These are phyloP conservation scores for Branchinecta lynchi DNA, from an alignment of 1,140 invertebrate genomes.

Conservation along the genomic window DNA sequence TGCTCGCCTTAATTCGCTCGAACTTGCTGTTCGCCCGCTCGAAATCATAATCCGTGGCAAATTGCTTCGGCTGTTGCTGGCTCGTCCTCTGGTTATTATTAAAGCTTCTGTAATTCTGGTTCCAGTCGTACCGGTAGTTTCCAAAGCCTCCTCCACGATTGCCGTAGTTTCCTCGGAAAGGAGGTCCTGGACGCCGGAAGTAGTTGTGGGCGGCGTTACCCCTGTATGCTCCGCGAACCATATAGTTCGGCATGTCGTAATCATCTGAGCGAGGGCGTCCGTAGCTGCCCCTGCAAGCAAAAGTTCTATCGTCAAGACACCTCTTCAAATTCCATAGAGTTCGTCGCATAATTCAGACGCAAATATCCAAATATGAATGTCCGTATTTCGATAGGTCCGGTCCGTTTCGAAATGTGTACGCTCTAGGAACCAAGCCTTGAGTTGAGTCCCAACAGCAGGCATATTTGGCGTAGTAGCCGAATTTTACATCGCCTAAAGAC, in stretches of 20 bases:
- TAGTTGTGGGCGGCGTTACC: background rate
- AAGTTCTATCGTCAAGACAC: no score
- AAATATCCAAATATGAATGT: no score
- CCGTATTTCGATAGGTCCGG: no score
- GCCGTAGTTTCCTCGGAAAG: background rate
- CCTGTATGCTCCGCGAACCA: background rate
- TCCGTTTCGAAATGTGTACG: no score
- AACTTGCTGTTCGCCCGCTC: background rate
- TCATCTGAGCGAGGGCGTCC: no score
- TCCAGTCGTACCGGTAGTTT: background rate
- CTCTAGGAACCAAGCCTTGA: no score
- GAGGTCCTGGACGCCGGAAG: background rate
- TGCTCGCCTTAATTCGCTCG: background rate
- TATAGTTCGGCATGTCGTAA: background rate
- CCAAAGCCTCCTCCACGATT: background rate
- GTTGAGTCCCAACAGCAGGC: no score
- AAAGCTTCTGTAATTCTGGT: background rate
- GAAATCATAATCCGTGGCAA: conserved; percentile 3
- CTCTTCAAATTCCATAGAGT: no score
- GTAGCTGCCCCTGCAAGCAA: no score
- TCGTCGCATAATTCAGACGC: no score
- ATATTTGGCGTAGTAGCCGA: no score
- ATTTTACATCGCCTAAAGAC: no score
- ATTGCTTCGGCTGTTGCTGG: background rate
- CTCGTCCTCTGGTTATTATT: background rate